These are phyloP conservation scores for Apamea sordens DNA, from an alignment of 2,888 invertebrate genomes.

Conservation along the genomic window DNA sequence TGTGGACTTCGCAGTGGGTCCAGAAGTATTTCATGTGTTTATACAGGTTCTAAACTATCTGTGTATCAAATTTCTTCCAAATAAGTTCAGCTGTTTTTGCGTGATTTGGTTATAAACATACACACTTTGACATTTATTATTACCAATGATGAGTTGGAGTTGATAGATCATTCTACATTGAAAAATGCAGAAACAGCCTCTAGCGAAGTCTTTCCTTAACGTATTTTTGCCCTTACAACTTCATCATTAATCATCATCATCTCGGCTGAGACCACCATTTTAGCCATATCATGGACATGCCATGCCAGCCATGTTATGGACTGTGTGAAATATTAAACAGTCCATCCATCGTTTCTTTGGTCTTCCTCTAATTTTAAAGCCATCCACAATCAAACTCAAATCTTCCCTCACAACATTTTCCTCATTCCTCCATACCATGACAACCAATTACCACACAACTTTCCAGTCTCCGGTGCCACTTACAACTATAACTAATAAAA, in stretches of 20 bases:
- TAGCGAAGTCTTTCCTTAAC: background rate
- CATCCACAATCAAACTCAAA: background rate
- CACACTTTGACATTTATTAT: background rate
- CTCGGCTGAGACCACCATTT: background rate
- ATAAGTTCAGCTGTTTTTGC: background rate
- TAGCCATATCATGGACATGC: background rate
- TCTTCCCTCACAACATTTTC: background rate
- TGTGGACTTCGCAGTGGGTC: too few relatives aligned
- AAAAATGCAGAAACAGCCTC: too few relatives aligned
- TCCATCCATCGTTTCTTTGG: background rate
- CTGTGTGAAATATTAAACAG: background rate
- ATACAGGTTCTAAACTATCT: too few relatives aligned
- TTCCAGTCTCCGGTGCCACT: background rate
- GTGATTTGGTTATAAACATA: background rate
- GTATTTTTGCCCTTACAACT: background rate
- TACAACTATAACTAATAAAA: background rate
- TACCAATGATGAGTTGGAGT: background rate
- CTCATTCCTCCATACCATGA: background rate
- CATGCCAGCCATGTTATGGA: background rate
- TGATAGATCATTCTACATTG: background rate
- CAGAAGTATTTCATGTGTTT: too few relatives aligned
- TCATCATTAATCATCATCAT: background rate
- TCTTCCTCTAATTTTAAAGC: background rate
- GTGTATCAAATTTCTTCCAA: background rate
- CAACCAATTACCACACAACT: background rate